A percentile compares a stretch with the other conserved stretches of the same genome.
Evolutionary conservation across 1,140 invertebrate genomes (phyloP).

Genomic region (Euglossa dilemma): DNA sequence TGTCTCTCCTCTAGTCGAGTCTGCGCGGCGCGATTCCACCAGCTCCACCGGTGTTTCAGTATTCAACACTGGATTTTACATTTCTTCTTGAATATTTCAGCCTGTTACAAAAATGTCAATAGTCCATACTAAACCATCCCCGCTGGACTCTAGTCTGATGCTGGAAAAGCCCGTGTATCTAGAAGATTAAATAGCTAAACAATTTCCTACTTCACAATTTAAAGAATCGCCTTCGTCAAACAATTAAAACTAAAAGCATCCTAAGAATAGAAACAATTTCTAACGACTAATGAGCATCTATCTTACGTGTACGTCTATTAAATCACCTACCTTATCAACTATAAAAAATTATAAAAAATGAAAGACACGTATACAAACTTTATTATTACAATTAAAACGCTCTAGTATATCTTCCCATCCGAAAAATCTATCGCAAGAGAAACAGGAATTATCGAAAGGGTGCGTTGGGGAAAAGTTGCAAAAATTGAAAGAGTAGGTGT

Average conservation of each 20-base stretch:
- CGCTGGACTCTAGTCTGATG: too few relatives aligned
- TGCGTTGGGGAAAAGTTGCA: neutral
- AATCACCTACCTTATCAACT: too few relatives aligned
- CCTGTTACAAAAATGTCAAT: neutral
- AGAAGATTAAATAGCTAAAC: neutral
- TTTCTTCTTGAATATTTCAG: neutral
- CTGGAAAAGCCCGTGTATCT: neutral
- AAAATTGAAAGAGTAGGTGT: neutral
- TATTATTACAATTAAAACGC: too few relatives aligned
- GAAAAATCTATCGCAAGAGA: too few relatives aligned
- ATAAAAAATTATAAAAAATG: too few relatives aligned
- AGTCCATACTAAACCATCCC: rapidly evolving
- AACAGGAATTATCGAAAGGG: neutral
- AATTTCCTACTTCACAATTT: neutral
- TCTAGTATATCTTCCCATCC: too few relatives aligned
- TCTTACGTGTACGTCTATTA: too few relatives aligned
- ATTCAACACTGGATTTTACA: conserved; percentile 52
- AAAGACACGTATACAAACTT: too few relatives aligned
- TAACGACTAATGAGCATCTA: too few relatives aligned
- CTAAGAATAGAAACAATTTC: too few relatives aligned
- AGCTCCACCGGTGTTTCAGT: conserved; percentile 64
- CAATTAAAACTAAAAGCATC: neutral
- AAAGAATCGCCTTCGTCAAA: neutral
- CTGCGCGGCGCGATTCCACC: conserved; percentile 64
- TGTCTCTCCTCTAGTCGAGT: conserved; percentile 68